Percentiles rank a stretch among this genome's conserved stretches.
phyloP scores from a whole-genome alignment of 1,140 invertebrate genomes.

The Magallana ariakensis region DNA sequence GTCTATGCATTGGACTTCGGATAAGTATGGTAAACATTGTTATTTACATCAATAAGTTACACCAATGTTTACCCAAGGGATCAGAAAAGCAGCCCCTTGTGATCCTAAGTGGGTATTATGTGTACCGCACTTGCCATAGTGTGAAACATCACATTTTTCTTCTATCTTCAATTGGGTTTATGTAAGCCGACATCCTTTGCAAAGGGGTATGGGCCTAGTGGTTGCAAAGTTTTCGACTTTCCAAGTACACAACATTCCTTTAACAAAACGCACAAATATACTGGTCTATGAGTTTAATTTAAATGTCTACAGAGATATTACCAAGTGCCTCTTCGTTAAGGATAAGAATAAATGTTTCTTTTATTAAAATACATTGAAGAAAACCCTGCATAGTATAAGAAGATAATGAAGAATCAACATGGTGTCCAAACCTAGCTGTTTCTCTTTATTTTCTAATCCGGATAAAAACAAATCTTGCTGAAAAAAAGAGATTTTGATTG shows the following conservation, averaged over 20 bases:
- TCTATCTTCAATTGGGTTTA: neutral
- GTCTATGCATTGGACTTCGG: neutral
- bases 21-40: slow-evolving; percentile 15
- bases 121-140: neutral
- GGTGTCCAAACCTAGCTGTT: neutral
- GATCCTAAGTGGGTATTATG: slow-evolving; percentile 1
- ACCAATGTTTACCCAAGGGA: slow-evolving; percentile 19
- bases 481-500: neutral
- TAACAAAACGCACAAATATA: too few relatives aligned
- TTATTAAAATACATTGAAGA: neutral
- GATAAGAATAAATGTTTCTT: neutral
- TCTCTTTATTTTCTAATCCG: slow-evolving; percentile 16
- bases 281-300: too few relatives aligned
- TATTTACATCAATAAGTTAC: slow-evolving; percentile 31
- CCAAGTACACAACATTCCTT: too few relatives aligned
- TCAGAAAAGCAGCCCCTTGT: neutral
- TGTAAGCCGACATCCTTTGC: neutral
- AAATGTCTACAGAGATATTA: neutral
- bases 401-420: neutral
- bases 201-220: too few relatives aligned
- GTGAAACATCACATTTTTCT: slow-evolving; percentile 37
- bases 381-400: neutral
- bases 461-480: neutral
- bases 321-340: neutral
- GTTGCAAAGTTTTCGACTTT: too few relatives aligned